Conservation (phyloP, 2,113 vertebrate genomes). For the Anarrhichthys ocellatus region DNA sequence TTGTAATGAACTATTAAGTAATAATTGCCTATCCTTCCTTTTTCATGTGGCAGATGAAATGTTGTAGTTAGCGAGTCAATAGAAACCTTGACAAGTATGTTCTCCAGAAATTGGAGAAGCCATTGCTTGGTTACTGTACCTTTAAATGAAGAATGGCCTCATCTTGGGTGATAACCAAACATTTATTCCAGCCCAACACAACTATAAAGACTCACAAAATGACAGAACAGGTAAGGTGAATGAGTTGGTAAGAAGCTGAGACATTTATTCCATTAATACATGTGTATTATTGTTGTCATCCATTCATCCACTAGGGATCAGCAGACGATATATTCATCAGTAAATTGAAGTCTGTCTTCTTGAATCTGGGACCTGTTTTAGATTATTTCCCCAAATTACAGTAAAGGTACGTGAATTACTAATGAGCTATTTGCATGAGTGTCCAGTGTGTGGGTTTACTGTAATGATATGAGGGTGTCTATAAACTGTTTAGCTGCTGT, state of each 20-base stretch:
- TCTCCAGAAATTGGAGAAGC: not conserved
- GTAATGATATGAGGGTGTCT: not conserved
- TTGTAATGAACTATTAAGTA: not conserved
- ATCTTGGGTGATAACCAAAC: not conserved
- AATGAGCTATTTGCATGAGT: not conserved
- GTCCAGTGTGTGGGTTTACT: not conserved
- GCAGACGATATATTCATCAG: not conserved
- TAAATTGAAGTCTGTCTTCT: not conserved
- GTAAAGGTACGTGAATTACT: not conserved
- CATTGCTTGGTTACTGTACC: not conserved
- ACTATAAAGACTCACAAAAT: not conserved
- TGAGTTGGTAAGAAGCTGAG: not conserved
- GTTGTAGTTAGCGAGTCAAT: not conserved
- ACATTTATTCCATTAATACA: not conserved
- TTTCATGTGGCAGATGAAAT: not conserved
- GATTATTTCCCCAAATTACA: not conserved
- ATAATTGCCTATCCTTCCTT: not conserved
- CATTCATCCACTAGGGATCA: not conserved
- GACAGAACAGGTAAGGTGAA: not conserved
- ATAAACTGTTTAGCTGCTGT: not conserved
- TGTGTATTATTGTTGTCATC: not conserved
- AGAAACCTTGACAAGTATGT: not conserved
- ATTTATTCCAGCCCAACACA: constrained; percentile 32
- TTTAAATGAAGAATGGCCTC: constrained; percentile 15
- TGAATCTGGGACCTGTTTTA: not conserved